Percentiles rank a stretch among this genome's conserved stretches.
phyloP scores from a whole-genome alignment of 2,888 invertebrate species.

The Hypena proboscidalis region DNA sequence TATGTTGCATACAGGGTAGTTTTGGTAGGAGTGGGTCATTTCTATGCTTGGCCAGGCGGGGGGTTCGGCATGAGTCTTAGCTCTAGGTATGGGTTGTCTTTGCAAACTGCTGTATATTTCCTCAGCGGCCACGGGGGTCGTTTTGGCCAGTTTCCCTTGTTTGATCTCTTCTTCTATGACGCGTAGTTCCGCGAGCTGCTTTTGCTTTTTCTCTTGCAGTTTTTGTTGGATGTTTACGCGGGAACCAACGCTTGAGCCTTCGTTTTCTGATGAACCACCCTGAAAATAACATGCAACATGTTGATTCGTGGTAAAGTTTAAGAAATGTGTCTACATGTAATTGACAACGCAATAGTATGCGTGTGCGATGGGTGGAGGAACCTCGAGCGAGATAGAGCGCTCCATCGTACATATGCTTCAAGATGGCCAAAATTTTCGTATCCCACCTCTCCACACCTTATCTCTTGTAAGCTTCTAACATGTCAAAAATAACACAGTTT shows the following conservation, averaged over 20 bases:
- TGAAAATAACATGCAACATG: conserved; percentile 38
- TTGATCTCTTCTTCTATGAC: conserved; percentile 94
- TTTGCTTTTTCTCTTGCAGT: conserved; percentile 94
- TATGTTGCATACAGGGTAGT: conserved; percentile 73
- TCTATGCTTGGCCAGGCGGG: conserved; percentile 81
- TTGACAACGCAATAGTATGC: no score
- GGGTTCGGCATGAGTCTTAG: conserved; percentile 88
- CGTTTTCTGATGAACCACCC: conserved; percentile 90
- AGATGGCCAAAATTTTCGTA: no score
- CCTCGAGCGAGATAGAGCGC: no score
- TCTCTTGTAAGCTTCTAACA: no score
- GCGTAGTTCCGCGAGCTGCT: conserved; percentile 92
- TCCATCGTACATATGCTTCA: no score
- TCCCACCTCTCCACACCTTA: no score
- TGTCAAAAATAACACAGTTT: no score
- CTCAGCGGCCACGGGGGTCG: conserved; percentile 81
- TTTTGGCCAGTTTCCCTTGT: conserved; percentile 90
- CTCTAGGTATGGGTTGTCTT: conserved; percentile 88
- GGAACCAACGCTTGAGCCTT: conserved; percentile 90
- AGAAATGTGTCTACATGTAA: no score
- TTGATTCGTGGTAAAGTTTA: no score
- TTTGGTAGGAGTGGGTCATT: conserved; percentile 77
- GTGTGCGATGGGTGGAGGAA: no score
- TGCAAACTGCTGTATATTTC: conserved; percentile 83
- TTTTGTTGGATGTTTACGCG: conserved; percentile 94